These are phyloP conservation scores for Meles meles DNA, from an alignment of 2,113 vertebrate species.

Conservation along the genomic window DNA sequence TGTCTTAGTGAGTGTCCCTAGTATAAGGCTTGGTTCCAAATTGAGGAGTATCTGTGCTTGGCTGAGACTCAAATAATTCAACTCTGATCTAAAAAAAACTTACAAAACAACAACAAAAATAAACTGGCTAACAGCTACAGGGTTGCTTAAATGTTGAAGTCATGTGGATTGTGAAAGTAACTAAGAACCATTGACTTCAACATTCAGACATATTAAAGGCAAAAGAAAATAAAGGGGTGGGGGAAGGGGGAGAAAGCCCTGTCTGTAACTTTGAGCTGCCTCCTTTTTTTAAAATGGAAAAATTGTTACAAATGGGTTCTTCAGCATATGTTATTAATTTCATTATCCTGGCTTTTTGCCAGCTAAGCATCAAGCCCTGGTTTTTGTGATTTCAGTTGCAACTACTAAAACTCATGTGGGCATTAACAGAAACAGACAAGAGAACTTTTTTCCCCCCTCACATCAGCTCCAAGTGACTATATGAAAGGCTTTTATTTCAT, in stretches of 20 bases:
- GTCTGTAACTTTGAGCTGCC: conserved; percentile 84
- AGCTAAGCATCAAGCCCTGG: conserved; percentile 82
- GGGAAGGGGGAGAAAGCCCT: conserved; percentile 76
- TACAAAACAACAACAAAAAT: conserved; percentile 11
- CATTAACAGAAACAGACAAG: conserved; percentile 85
- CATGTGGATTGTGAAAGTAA: conserved; percentile 74
- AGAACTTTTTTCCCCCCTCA: conserved; percentile 55
- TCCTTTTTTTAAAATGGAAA: conserved; percentile 80
- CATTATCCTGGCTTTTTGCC: conserved; percentile 83
- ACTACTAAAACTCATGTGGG: conserved; percentile 85
- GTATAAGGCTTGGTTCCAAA: not conserved
- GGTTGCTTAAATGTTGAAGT: conserved; percentile 72
- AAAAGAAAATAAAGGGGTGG: conserved; percentile 39
- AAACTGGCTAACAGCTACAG: conserved; percentile 63
- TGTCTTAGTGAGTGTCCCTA: not conserved
- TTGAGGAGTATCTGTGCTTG: not conserved
- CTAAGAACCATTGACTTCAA: conserved; percentile 67
- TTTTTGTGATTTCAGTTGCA: conserved; percentile 87
- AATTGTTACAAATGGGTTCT: conserved; percentile 88
- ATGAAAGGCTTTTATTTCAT: conserved; percentile 77
- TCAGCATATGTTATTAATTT: conserved; percentile 90
- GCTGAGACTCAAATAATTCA: not conserved
- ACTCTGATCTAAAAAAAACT: not conserved
- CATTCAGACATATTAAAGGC: conserved; percentile 51
- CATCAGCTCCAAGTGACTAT: conserved; percentile 77